Evolutionary conservation across 2,888 invertebrate species (phyloP).

Genomic region (Prenolepis imparis): DNA sequence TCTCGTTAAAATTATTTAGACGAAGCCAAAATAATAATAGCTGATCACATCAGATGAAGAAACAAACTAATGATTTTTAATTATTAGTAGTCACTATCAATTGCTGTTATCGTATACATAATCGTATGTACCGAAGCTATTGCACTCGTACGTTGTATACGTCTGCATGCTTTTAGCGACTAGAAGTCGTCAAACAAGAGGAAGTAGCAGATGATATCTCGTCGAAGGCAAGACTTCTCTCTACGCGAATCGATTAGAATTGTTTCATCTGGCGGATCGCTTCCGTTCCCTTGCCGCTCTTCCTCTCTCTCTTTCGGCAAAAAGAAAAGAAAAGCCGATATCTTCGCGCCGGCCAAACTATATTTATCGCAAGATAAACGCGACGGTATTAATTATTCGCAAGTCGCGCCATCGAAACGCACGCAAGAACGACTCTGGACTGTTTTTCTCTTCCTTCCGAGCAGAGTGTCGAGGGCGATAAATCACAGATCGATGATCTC

Average conservation of each 20-base stretch:
- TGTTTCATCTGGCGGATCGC: not conserved
- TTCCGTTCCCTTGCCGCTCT: conserved; percentile 17
- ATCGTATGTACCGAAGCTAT: not conserved
- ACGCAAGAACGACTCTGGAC: not conserved
- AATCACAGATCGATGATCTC: conserved; percentile 74
- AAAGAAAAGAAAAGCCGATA: not conserved
- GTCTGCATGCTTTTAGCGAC: not conserved
- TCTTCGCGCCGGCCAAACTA: conserved; percentile 6
- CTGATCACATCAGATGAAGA: conserved; percentile 13
- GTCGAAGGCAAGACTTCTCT: conserved; percentile 8
- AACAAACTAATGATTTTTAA: conserved; percentile 41
- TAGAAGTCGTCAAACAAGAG: conserved; percentile 21
- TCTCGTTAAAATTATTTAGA: not conserved
- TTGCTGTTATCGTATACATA: not conserved
- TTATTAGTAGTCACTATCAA: not conserved
- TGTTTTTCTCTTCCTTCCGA: conserved; percentile 2
- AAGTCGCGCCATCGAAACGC: conserved; percentile 15
- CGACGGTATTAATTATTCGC: conserved; percentile 45
- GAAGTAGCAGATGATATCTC: not conserved
- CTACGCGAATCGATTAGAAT: conserved; percentile 10
- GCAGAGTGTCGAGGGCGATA: conserved; percentile 59
- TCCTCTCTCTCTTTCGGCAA: not conserved
- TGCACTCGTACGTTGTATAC: not conserved
- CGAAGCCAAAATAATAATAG: not conserved
- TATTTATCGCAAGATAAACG: conserved; percentile 28